A percentile compares a stretch with the other conserved stretches of the same genome.
Evolutionary conservation across 2,888 invertebrate species (phyloP).

Genomic region (Zaprionus lineosus): DNA sequence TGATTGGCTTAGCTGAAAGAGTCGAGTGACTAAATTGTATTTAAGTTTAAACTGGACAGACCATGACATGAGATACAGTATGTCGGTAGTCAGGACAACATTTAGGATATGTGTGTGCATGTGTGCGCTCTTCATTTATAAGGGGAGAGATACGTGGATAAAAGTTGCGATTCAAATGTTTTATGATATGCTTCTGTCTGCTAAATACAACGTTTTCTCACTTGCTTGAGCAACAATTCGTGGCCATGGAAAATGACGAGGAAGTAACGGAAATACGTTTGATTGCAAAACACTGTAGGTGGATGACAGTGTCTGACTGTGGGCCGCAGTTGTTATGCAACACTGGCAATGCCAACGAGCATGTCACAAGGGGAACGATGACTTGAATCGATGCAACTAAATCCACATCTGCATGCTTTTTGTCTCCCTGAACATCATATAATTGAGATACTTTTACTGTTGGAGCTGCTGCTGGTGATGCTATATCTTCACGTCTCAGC

Average conservation of each 20-base stretch:
- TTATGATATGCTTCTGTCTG: background rate
- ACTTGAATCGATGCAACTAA: slow-evolving; percentile 6
- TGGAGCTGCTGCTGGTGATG: slow-evolving; percentile 1
- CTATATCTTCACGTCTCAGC: too few relatives aligned
- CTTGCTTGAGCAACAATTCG: slow-evolving; percentile 45
- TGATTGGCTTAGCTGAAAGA: too few relatives aligned
- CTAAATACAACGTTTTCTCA: slow-evolving; percentile 55
- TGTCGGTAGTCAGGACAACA: too few relatives aligned
- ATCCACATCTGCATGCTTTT: slow-evolving; percentile 17
- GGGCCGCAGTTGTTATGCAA: slow-evolving; percentile 31
- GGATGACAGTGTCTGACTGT: slow-evolving; percentile 14
- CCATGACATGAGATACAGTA: too few relatives aligned
- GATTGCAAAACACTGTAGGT: slow-evolving; percentile 46
- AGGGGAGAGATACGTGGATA: slow-evolving; percentile 18
- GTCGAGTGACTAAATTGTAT: slow-evolving; percentile 55
- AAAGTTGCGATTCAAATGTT: slow-evolving; percentile 4
- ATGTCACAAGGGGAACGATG: slow-evolving; percentile 11
- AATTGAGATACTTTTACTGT: slow-evolving; percentile 51
- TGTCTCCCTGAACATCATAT: slow-evolving; percentile 28
- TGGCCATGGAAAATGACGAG: background rate
- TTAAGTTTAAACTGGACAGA: slow-evolving; percentile 47
- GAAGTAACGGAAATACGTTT: slow-evolving; percentile 37
- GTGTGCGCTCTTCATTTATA: too few relatives aligned
- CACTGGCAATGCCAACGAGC: slow-evolving; percentile 36
- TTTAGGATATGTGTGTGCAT: too few relatives aligned